Percentiles rank a stretch among this genome's conserved stretches.
phyloP scores from a whole-genome alignment of 2,113 vertebrate species.

The Furnarius figulus region DNA sequence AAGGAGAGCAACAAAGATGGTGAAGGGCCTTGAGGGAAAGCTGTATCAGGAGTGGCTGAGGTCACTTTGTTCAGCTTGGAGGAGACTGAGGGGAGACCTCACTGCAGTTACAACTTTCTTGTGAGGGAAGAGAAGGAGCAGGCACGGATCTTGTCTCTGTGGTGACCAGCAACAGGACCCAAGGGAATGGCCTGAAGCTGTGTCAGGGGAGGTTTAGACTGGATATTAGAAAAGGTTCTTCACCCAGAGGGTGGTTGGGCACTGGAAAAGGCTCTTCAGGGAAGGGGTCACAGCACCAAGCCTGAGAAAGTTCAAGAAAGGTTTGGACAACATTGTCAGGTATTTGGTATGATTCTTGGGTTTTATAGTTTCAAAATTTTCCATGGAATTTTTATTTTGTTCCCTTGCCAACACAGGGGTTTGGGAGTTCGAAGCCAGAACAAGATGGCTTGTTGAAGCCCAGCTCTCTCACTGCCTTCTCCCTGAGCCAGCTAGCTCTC shows the following conservation, averaged over 20 bases:
- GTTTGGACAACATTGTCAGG: neutral
- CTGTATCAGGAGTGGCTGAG: fast-evolving
- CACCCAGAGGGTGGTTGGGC: fast-evolving
- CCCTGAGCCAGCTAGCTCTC: too few species aligned
- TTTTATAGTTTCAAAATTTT: too few species aligned
- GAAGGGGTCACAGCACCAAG: neutral
- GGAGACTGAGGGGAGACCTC: neutral
- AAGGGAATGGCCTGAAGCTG: neutral
- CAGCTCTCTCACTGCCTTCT: too few species aligned
- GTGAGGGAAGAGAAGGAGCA: neutral
- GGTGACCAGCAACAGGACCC: neutral
- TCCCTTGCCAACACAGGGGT: too few species aligned
- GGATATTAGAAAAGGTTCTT: neutral
- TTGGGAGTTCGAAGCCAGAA: too few species aligned
- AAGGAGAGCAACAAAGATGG: neutral
- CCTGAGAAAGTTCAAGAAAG: neutral
- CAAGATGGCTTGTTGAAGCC: too few species aligned
- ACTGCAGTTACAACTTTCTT: fast-evolving
- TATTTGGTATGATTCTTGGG: neutral
- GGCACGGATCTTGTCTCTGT: fast-evolving
- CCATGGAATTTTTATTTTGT: too few species aligned
- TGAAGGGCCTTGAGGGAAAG: neutral
- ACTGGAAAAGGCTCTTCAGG: neutral
- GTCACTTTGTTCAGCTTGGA: neutral
- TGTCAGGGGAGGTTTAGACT: neutral